A percentile compares a stretch with the other conserved stretches of the same genome.
phyloP scores from a whole-genome alignment of 2,797 vertebrate genomes.

The Xyrichtys novacula region DNA sequence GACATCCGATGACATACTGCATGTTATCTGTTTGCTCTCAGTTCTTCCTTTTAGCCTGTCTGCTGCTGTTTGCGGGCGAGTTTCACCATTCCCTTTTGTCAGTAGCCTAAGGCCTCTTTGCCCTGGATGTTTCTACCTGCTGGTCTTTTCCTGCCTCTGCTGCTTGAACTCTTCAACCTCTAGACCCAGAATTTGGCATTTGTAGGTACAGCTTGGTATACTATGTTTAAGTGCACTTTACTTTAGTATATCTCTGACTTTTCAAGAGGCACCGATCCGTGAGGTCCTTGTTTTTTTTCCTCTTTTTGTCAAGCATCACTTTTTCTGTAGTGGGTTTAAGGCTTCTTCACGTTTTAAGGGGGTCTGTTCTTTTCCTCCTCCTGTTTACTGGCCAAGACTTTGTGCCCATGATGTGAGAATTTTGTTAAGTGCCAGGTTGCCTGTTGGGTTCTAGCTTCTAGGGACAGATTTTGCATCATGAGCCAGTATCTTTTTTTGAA shows the following conservation, averaged over 20 bases:
- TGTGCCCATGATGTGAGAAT: neutral
- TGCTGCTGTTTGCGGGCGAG: constrained; percentile 16
- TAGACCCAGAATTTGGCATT: constrained; percentile 3
- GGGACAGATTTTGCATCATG: no score
- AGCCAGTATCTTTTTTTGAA: no score
- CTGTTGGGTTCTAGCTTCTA: no score
- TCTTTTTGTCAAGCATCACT: neutral
- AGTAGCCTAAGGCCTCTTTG: constrained; percentile 58
- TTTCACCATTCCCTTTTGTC: constrained; percentile 42
- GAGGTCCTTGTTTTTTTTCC: constrained; percentile 16
- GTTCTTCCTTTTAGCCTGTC: constrained; percentile 35
- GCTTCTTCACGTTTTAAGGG: constrained; percentile 5
- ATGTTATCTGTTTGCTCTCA: constrained; percentile 11
- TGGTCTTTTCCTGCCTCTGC: constrained; percentile 44
- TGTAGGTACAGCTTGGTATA: constrained; percentile 2
- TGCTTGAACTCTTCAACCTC: constrained; percentile 47
- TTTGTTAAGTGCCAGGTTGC: no score
- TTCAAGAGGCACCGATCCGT: constrained; percentile 2
- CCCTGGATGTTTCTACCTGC: constrained; percentile 34
- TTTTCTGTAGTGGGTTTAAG: neutral
- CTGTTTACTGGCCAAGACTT: neutral
- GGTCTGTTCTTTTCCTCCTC: neutral
- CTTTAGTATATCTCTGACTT: constrained; percentile 16
- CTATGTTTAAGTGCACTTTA: constrained; percentile 10
- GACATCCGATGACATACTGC: constrained; percentile 32